Conservation (phyloP, 2,888 invertebrate species). For the Oasisia sp. region DNA sequence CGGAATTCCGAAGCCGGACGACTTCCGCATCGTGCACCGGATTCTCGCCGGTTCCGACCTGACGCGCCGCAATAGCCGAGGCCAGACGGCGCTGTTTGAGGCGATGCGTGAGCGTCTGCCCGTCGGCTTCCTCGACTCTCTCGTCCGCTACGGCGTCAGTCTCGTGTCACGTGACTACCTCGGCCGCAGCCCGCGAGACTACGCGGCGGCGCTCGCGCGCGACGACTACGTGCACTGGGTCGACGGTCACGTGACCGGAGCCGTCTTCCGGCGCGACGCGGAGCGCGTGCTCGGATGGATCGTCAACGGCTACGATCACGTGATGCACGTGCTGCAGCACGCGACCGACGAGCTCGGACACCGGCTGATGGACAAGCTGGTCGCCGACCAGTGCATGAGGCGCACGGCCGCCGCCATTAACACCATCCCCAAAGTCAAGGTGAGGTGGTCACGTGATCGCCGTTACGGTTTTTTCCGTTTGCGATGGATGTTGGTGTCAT, state of each 20-base stretch:
- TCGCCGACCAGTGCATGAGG: constrained; percentile 17
- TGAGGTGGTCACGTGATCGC: neutral
- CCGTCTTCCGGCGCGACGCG: constrained; percentile 22
- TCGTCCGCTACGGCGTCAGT: constrained; percentile 28
- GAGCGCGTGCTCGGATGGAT: constrained; percentile 24
- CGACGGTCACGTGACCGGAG: constrained; percentile 31
- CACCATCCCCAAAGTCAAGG: constrained; percentile 29
- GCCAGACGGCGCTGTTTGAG: constrained; percentile 54
- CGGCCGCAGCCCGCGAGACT: constrained; percentile 33
- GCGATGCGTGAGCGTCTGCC: constrained; percentile 47
- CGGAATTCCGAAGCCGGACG: constrained; percentile 47
- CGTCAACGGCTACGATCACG: constrained; percentile 27
- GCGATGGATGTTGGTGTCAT: too few relatives aligned
- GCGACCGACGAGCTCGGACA: neutral
- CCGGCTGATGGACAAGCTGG: neutral
- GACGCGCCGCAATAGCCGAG: constrained; percentile 46
- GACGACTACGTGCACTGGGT: constrained; percentile 28
- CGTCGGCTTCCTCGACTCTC: constrained; percentile 33
- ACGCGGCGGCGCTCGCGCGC: constrained; percentile 19
- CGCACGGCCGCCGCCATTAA: constrained; percentile 27
- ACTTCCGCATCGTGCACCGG: constrained; percentile 48
- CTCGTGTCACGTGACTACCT: constrained; percentile 30
- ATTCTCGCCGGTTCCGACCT: constrained; percentile 53
- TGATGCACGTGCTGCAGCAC: neutral
- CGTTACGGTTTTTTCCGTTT: too few relatives aligned